These are phyloP conservation scores for Graphium colonna DNA, from an alignment of 2,888 invertebrate species.

Conservation along the genomic window DNA sequence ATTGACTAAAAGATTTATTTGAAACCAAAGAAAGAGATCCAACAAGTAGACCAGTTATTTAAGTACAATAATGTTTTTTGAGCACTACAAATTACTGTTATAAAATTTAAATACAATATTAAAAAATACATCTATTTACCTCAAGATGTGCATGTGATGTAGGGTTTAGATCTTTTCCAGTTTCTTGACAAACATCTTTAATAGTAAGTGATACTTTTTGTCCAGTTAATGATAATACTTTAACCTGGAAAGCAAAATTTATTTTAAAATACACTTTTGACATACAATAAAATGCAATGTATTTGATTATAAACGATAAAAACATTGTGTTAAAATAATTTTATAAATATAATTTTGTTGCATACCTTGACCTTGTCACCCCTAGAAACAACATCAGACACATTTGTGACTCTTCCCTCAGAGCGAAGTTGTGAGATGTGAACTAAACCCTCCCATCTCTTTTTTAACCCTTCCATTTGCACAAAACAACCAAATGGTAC, in stretches of 20 bases:
- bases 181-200: slow-evolving; percentile 98
- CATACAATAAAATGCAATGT: too few relatives aligned
- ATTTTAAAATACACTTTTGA: too few relatives aligned
- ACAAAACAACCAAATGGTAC: slow-evolving; percentile 99
- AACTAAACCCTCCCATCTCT: slow-evolving; percentile 96
- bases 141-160: slow-evolving; percentile 83
- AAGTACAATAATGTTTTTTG: too few relatives aligned
- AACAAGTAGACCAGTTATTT: too few relatives aligned
- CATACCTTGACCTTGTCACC: slow-evolving; percentile 92
- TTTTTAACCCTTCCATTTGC: slow-evolving; percentile 93
- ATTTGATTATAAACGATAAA: too few relatives aligned
- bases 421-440: slow-evolving; percentile 97
- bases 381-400: slow-evolving; percentile 94
- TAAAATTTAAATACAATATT: background rate
- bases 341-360: background rate
- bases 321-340: too few relatives aligned
- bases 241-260: slow-evolving; percentile 74
- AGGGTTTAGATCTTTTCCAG: slow-evolving; percentile 97
- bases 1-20: too few relatives aligned
- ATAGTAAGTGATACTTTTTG: slow-evolving; percentile 97
- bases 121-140: slow-evolving; percentile 45
- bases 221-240: slow-evolving; percentile 95
- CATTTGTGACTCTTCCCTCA: slow-evolving; percentile 96
- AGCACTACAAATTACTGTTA: too few relatives aligned
- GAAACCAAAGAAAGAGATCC: too few relatives aligned